These are phyloP conservation scores for Ophion slaviceki DNA, from an alignment of 2,888 invertebrate genomes.

Conservation along the genomic window DNA sequence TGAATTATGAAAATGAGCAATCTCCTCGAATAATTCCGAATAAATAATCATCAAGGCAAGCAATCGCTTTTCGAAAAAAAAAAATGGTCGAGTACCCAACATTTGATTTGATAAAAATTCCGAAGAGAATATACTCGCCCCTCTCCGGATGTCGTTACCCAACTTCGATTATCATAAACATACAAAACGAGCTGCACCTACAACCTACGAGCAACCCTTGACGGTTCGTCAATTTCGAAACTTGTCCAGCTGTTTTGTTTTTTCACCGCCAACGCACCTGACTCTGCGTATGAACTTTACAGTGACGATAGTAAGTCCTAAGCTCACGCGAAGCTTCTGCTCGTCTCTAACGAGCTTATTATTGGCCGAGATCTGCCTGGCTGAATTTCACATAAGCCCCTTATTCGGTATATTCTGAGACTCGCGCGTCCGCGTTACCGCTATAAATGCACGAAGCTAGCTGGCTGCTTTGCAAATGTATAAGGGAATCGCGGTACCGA, in stretches of 20 bases:
- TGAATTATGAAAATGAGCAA: no score
- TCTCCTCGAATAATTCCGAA: no score
- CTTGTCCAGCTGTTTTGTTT: conserved; percentile 22
- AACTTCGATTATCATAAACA: no score
- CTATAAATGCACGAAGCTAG: conserved; percentile 67
- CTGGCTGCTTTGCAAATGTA: conserved; percentile 57
- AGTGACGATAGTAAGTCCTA: no score
- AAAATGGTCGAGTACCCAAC: no score
- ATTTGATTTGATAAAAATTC: no score
- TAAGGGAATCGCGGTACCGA: conserved; percentile 46
- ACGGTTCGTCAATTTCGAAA: background rate
- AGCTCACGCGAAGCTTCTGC: background rate
- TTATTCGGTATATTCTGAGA: conserved; percentile 42
- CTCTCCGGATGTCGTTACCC: no score
- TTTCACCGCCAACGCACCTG: background rate
- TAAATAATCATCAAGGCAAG: no score
- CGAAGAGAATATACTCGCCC: no score
- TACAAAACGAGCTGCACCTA: no score
- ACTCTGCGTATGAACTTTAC: background rate
- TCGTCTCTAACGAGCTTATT: conserved; percentile 75
- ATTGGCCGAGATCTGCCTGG: conserved; percentile 74
- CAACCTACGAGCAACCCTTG: no score
- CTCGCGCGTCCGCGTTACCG: conserved; percentile 36
- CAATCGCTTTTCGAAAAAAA: no score
- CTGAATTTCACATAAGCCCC: conserved; percentile 77